These are phyloP conservation scores for Leptinotarsa rubiginosa DNA, from an alignment of 2,888 invertebrate genomes.

Conservation along the genomic window DNA sequence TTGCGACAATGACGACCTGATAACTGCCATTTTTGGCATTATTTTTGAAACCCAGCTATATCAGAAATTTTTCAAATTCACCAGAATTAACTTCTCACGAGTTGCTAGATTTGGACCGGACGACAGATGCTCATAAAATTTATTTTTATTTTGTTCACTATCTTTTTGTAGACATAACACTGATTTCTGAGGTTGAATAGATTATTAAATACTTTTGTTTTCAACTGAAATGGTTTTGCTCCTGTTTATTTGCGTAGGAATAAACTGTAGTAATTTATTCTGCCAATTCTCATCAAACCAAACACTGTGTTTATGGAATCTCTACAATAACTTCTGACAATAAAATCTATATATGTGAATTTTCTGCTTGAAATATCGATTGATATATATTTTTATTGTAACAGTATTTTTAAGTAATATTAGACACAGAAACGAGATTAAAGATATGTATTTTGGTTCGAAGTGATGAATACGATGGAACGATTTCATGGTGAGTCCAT, in stretches of 20 bases:
- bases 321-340: slow-evolving; percentile 1
- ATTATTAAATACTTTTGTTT: neutral
- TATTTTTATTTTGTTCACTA: too few species aligned
- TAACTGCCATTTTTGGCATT: too few species aligned
- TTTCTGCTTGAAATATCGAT: neutral
- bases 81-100: too few species aligned
- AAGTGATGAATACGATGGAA: too few species aligned
- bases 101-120: too few species aligned
- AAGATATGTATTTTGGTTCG: too few species aligned
- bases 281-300: neutral
- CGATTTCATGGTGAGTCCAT: too few species aligned
- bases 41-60: too few species aligned
- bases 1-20: too few species aligned
- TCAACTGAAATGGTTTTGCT: neutral
- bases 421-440: neutral
- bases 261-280: neutral
- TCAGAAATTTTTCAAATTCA: too few species aligned
- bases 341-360: neutral
- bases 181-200: neutral
- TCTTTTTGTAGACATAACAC: neutral
- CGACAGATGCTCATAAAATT: too few species aligned
- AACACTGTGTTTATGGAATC: neutral
- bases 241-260: too few species aligned
- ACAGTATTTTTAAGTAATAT: slow-evolving; percentile 6
- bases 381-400: neutral